Percentiles rank a stretch among this genome's conserved stretches.
phyloP scores from a whole-genome alignment of 2,113 vertebrate genomes.

The Pangasianodon hypophthalmus region DNA sequence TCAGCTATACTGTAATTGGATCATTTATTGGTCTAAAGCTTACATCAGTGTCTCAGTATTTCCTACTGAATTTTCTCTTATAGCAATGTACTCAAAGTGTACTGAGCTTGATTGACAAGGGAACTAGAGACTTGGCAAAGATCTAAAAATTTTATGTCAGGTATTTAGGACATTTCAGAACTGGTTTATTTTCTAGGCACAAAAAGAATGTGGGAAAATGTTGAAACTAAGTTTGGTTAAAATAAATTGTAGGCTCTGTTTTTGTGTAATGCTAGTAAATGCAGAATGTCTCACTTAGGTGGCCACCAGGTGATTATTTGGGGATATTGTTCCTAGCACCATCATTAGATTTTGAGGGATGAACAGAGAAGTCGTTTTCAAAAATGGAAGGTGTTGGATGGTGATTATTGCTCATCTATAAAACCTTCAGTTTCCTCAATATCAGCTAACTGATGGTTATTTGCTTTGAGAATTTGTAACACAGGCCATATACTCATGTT shows the following conservation, averaged over 20 bases:
- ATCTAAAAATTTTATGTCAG: not conserved
- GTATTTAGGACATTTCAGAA: not conserved
- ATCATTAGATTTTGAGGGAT: not conserved
- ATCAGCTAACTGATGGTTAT: not conserved
- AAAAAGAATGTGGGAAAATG: not conserved
- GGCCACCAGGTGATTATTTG: not conserved
- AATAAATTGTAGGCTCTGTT: not conserved
- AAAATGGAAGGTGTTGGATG: not conserved
- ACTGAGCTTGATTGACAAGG: not conserved
- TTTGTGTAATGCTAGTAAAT: not conserved
- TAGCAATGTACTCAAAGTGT: not conserved
- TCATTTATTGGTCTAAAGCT: constrained; percentile 2
- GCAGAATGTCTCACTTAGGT: not conserved
- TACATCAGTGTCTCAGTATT: not conserved
- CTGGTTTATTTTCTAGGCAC: not conserved
- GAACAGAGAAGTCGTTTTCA: not conserved
- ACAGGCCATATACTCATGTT: not conserved
- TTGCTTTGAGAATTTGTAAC: not conserved
- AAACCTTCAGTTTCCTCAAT: not conserved
- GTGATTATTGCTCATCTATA: not conserved
- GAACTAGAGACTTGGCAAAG: not conserved
- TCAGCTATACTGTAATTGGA: constrained; percentile 19
- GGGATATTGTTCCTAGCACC: not conserved
- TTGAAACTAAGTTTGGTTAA: not conserved
- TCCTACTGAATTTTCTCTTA: constrained; percentile 8